Conservation (phyloP, 2,113 vertebrate species). For the Mustelus asterias region DNA sequence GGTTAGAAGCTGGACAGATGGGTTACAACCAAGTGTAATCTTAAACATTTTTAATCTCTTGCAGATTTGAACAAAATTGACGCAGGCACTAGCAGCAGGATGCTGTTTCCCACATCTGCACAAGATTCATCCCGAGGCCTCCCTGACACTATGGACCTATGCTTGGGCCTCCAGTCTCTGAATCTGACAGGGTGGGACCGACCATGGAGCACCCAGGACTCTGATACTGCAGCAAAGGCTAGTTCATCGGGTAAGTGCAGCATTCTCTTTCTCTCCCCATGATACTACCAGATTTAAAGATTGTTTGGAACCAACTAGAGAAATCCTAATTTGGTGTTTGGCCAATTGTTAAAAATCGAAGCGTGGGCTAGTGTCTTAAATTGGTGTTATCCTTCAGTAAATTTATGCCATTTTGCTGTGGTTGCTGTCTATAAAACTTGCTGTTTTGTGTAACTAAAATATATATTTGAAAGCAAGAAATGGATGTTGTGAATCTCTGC, state of each 20-base stretch:
- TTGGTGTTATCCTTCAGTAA: background rate
- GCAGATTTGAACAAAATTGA: conserved; percentile 79
- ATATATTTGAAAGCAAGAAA: background rate
- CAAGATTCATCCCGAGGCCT: conserved; percentile 81
- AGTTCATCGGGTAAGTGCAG: conserved; percentile 79
- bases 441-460: background rate
- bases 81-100: conserved; percentile 79
- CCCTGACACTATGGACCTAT: conserved; percentile 79
- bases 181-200: conserved; percentile 88
- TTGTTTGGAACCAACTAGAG: background rate
- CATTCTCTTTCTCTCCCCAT: conserved; percentile 51
- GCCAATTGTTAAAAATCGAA: background rate
- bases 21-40: conserved; percentile 31
- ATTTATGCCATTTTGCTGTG: background rate
- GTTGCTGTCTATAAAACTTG: background rate
- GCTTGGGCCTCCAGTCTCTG: conserved; percentile 93
- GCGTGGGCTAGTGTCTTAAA: background rate
- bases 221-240: conserved; percentile 70
- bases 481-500: background rate
- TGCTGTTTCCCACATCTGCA: conserved; percentile 84
- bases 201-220: conserved; percentile 92
- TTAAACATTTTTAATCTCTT: conserved; percentile 40
- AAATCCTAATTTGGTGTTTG: background rate
- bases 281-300: background rate
- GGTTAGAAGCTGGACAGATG: conserved; percentile 48